Evolutionary conservation across 2,113 vertebrate genomes (phyloP), one percentile per base, ranked within the genome.

Genomic region (Periophthalmodon schlosseri): DNA sequence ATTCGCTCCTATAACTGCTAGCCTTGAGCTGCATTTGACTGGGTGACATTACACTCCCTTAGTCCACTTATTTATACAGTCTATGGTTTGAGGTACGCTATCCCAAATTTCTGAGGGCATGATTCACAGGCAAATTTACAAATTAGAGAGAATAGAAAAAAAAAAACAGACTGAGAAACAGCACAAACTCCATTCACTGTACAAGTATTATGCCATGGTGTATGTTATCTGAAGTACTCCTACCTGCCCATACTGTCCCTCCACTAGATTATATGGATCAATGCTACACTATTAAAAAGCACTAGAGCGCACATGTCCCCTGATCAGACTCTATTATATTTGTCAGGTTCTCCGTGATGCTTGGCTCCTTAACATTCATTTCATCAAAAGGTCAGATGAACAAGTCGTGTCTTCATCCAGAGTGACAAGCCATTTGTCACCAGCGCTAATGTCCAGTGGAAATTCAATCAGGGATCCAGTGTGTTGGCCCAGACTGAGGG

Each of bases 381-480:
- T 65, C 63, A 65, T 65, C 63, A 65, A 65, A 65, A 65, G 63
- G 63, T 65, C 63, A 65, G 34, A 39, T 39, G 63, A 65, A 65
- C 20, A 65, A 65, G 63, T 44, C 63, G 18, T 44, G 63, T 65
- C 63, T 39, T 65, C 63, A 65, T 65, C 20, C 18, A 21, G 63
- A 65, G 14, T 65, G 63, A 65, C 63, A 65, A 39, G 63, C 36
- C 63, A 65, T 65, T 65, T 44, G 63, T 65, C 63, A 65, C 63
- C 33, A 9, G 34, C 63, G 20, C 34, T 65, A 65, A 65, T 65
- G 63, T 44, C 63, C 63, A 16, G 33, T 65, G 63, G 34, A 65
- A 44, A 65, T 65, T n/a, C 63, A 65, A 65, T 65, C 34, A 39
- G 63, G 34, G 63, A 12, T 39, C 13, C 57, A 24, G 23, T 0